These are phyloP conservation scores for Phalanger gymnotis DNA, from an alignment of 2,797 vertebrate genomes.

Conservation along the genomic window DNA sequence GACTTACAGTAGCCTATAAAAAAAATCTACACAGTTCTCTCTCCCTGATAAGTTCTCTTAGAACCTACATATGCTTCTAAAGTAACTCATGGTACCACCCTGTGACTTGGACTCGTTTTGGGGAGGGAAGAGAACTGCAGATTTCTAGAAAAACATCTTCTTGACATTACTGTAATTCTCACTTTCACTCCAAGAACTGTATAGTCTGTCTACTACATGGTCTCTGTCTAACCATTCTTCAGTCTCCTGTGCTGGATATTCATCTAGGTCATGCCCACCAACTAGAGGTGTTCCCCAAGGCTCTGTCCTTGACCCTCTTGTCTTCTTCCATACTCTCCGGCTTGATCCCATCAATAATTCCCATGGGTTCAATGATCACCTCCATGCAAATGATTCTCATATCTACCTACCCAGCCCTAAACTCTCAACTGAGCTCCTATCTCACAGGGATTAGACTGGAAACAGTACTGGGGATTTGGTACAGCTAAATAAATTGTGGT, in stretches of 20 bases:
- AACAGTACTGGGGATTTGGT: too few relatives aligned
- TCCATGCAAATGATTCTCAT: not conserved
- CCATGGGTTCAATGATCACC: not conserved
- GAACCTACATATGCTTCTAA: not conserved
- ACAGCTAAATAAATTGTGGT: too few relatives aligned
- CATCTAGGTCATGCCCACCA: not conserved
- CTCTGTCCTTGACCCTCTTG: not conserved
- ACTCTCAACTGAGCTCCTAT: not conserved
- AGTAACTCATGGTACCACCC: not conserved
- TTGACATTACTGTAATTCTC: not conserved
- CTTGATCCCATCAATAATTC: not conserved
- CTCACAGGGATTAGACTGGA: too few relatives aligned
- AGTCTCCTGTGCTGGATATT: not conserved
- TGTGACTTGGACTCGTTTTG: not conserved
- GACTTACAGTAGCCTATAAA: not conserved
- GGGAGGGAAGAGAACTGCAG: not conserved
- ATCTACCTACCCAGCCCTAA: not conserved
- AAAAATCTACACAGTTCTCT: not conserved
- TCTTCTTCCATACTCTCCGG: not conserved
- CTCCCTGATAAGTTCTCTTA: not conserved
- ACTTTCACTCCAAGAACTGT: not conserved
- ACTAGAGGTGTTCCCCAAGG: not conserved
- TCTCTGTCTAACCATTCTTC: not conserved
- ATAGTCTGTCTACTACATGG: not conserved
- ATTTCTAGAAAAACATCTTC: not conserved